Percentiles rank a stretch among this genome's conserved stretches.
Evolutionary conservation across 2,888 invertebrate species (phyloP).

Genomic region (Tolmerus cingulatus): DNA sequence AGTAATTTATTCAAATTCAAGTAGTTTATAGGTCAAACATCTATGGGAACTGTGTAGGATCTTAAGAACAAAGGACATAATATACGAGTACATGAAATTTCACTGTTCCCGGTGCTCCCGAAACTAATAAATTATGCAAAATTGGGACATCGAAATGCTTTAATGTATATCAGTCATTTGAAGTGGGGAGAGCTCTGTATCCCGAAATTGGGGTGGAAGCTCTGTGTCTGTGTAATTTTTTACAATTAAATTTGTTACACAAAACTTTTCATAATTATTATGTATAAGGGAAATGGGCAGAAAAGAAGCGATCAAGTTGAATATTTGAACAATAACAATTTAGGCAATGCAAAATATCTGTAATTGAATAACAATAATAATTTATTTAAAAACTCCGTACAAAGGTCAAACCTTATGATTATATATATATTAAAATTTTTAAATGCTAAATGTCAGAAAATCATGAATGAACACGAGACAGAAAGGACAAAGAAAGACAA

Average conservation of each 20-base stretch:
- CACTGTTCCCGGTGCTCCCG: background rate
- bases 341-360: too few relatives aligned
- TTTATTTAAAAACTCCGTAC: too few relatives aligned
- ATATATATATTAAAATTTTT: too few relatives aligned
- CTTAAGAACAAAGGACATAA: background rate
- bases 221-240: background rate
- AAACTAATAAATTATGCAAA: slow-evolving; percentile 5
- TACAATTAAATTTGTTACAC: background rate
- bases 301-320: too few relatives aligned
- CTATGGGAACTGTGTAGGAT: background rate
- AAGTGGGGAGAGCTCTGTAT: background rate
- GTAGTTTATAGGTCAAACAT: slow-evolving; percentile 4
- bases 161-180: background rate
- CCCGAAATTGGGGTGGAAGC: background rate
- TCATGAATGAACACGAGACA: too few relatives aligned
- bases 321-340: too few relatives aligned
- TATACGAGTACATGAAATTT: background rate
- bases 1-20: slow-evolving; percentile 43
- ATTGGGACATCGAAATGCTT: background rate
- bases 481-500: too few relatives aligned
- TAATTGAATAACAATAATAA: too few relatives aligned
- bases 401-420: too few relatives aligned
- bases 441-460: too few relatives aligned
- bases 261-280: background rate
- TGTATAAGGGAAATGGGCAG: background rate